Conservation (phyloP, 2,888 invertebrate species). For the Osmoderma eremita region DNA sequence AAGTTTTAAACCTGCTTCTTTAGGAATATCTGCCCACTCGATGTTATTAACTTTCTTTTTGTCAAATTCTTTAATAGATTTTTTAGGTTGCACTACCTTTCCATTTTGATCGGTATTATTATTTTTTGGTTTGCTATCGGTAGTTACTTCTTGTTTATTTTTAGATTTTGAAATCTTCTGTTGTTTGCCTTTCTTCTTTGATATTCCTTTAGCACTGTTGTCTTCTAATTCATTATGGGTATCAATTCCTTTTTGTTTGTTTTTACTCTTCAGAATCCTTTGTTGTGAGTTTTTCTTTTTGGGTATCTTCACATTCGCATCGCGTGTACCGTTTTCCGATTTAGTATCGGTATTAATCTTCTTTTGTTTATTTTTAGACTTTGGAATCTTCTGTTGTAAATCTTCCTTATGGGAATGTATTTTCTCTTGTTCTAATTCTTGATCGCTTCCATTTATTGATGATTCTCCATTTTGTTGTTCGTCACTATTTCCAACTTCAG, state of each 20-base stretch:
- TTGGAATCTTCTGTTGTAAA: conserved; percentile 13
- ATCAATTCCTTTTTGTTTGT: not conserved
- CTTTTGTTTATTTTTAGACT: not conserved
- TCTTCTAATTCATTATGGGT: too few species aligned
- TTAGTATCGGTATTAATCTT: not conserved
- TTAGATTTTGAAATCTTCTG: not conserved
- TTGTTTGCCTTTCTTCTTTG: not conserved
- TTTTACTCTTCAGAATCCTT: conserved; percentile 10
- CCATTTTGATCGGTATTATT: too few species aligned
- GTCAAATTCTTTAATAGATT: not conserved
- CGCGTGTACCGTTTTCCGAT: too few species aligned
- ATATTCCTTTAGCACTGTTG: not conserved
- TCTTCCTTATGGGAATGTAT: not conserved
- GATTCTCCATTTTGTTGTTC: conserved; percentile 1
- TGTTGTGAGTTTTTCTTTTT: not conserved
- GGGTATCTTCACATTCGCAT: too few species aligned
- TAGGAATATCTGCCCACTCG: conserved; percentile 48
- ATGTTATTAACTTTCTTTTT: conserved; percentile 34
- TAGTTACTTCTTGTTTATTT: not conserved
- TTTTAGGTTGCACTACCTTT: too few species aligned
- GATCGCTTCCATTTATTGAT: not conserved
- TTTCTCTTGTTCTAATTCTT: conserved; percentile 26
- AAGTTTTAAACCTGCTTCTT: conserved; percentile 49
- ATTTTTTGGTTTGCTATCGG: not conserved
- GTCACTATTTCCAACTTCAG: not conserved